Base-by-base conservation (phyloP, 2,888 invertebrate genomes). In the Drosophila yooni region DNA sequence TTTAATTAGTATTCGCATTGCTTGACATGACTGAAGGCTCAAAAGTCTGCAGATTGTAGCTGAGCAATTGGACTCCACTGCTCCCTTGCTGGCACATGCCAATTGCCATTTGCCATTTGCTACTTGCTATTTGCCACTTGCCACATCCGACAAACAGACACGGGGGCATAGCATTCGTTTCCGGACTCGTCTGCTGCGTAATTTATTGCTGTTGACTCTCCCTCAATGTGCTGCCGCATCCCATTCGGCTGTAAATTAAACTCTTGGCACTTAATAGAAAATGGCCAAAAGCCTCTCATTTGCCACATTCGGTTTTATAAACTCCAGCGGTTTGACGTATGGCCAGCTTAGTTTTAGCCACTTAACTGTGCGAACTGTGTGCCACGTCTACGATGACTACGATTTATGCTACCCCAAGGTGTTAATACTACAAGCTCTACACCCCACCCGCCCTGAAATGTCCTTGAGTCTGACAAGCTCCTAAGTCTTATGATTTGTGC, bases 281-380 rank as follows among this genome's bases (percentile, higher is more conserved):
- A 81, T 79, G 60, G 79, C 72, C 70, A 74, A 81, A 85, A 85
- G 88, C 82, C 79, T 85, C 84, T 85, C 86, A 83, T 85, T 88
- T 80, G 75, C 67, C 75, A 67, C 54, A 61, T 48, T 75, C 73
- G 82, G 82, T 74, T 81, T 81, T 76, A 86, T 83, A 82, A 72
- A 83, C 82, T 75, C 72, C 54, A 72, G 63, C 74, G 72, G 74
- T 80, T 85, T 85, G 85, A 85, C 88, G 83, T 80, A 85, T 85
- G 83, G 88, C 88, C 75, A 65, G 83, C 83, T 85, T 83, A 77
- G 86, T 88, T 83, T 83, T 82, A 86, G 86, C 88, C 88, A 88
- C 86, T 84, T 84, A 85, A 83, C 85, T 84, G 88, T 85, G 15
- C 82, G 43, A 69, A 58, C 72, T 58, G 59, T 51, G 48, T 54